Evolutionary conservation across 2,797 vertebrate species (phyloP).

Genomic region (Thunnus albacares): DNA sequence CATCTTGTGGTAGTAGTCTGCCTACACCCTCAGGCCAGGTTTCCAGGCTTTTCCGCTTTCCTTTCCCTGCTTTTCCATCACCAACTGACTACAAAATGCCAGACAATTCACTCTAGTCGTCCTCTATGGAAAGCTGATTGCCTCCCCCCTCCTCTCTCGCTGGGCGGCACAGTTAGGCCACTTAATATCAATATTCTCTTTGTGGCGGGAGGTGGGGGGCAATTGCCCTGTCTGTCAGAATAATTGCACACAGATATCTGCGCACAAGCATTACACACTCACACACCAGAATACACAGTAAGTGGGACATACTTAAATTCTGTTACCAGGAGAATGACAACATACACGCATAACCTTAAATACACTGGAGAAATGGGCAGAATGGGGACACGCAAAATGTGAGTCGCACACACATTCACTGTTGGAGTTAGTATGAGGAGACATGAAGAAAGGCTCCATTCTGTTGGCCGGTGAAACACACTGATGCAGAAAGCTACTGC

Average conservation of each 20-base stretch:
- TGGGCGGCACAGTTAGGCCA: conserved; percentile 68
- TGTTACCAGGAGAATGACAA: conserved; percentile 33
- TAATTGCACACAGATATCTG: conserved; percentile 68
- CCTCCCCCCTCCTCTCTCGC: conserved; percentile 40
- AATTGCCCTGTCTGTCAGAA: conserved; percentile 73
- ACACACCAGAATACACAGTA: conserved; percentile 37
- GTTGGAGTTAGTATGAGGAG: conserved; percentile 52
- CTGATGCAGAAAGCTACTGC: conserved; percentile 59
- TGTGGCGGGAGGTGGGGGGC: conserved; percentile 65
- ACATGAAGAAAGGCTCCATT: conserved; percentile 64
- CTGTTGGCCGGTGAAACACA: conserved; percentile 50
- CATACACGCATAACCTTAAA: conserved; percentile 17
- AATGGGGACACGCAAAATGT: conserved; percentile 65
- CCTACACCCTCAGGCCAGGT: conserved; percentile 41
- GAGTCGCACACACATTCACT: conserved; percentile 39
- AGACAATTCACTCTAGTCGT: conserved; percentile 49
- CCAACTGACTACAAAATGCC: conserved; percentile 64
- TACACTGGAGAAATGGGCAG: conserved; percentile 45
- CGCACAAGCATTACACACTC: conserved; percentile 44
- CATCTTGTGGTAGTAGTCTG: conserved; percentile 22
- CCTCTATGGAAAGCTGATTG: conserved; percentile 47
- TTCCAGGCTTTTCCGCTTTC: conserved; percentile 45
- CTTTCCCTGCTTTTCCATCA: conserved; percentile 49
- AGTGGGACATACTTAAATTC: conserved; percentile 59
- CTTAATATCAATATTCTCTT: conserved; percentile 82